Evolutionary conservation across 2,797 vertebrate genomes (phyloP).

Genomic region (Okamejei kenojei): DNA sequence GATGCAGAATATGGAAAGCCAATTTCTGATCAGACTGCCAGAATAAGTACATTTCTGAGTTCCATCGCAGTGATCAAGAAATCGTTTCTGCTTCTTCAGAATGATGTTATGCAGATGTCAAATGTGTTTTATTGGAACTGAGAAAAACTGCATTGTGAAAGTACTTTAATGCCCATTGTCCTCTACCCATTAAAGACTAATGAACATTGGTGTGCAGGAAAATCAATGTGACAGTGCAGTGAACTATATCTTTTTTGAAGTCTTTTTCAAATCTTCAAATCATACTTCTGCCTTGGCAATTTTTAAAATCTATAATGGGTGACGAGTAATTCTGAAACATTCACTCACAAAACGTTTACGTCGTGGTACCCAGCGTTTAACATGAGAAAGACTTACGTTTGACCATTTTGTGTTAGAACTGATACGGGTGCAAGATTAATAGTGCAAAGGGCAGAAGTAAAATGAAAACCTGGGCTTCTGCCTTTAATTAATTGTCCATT

Average conservation of each 20-base stretch:
- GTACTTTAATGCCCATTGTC: not conserved
- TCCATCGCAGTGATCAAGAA: too few relatives aligned
- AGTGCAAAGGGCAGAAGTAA: not conserved
- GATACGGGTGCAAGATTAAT: not conserved
- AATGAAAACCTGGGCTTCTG: slow-evolving; percentile 10
- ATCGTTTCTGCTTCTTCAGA: not conserved
- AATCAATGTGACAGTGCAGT: not conserved
- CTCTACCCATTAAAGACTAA: not conserved
- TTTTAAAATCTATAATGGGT: not conserved
- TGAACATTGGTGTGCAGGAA: not conserved
- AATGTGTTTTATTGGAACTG: not conserved
- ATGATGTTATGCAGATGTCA: not conserved
- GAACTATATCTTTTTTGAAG: not conserved
- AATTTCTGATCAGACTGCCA: not conserved
- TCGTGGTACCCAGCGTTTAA: not conserved
- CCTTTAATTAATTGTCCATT: slow-evolving; percentile 31
- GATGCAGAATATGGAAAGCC: not conserved
- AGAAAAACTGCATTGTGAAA: not conserved
- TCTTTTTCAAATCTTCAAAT: not conserved
- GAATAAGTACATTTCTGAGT: not conserved
- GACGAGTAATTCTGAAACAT: not conserved
- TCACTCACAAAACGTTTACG: not conserved
- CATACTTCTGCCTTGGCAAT: not conserved
- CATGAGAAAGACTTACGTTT: not conserved
- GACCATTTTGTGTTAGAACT: too few relatives aligned